phyloP scores from a whole-genome alignment of 2,113 vertebrate species.

The Protomyctophum bolini region DNA sequence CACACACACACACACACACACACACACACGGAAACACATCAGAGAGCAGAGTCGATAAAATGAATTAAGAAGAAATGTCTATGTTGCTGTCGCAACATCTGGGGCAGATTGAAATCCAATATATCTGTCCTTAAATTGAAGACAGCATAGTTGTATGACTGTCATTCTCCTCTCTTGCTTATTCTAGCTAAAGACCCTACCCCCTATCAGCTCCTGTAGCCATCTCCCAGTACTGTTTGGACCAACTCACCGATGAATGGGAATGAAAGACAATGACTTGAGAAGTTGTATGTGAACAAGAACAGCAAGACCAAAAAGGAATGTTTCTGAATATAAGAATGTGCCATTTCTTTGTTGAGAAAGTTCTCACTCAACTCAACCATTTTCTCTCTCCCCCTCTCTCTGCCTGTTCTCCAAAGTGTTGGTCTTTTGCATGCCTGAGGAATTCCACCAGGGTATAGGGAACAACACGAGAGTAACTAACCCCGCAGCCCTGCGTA shows the following conservation, averaged over 20 bases:
- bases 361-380: neutral
- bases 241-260: constrained; percentile 12
- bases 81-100: neutral
- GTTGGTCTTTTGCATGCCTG: constrained; percentile 35
- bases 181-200: constrained; percentile 15
- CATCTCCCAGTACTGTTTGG: constrained; percentile 14
- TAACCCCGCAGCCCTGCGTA: constrained; percentile 40
- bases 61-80: constrained; percentile 10
- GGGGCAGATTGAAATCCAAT: constrained; percentile 7
- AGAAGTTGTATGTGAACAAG: constrained; percentile 17
- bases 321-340: constrained; percentile 25
- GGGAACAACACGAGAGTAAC: constrained; percentile 38
- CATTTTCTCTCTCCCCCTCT: neutral
- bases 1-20: too few relatives aligned
- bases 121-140: constrained; percentile 26
- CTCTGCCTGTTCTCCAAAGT: constrained; percentile 23
- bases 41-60: constrained; percentile 15
- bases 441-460: constrained; percentile 53
- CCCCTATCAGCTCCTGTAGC: neutral
- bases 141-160: constrained; percentile 7
- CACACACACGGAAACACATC: constrained; percentile 9
- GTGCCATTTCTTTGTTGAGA: constrained; percentile 22
- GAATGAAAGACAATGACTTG: constrained; percentile 14
- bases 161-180: neutral
- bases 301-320: constrained; percentile 21